phyloP scores from a whole-genome alignment of 2,113 vertebrate genomes.

The Cyanistes caeruleus region DNA sequence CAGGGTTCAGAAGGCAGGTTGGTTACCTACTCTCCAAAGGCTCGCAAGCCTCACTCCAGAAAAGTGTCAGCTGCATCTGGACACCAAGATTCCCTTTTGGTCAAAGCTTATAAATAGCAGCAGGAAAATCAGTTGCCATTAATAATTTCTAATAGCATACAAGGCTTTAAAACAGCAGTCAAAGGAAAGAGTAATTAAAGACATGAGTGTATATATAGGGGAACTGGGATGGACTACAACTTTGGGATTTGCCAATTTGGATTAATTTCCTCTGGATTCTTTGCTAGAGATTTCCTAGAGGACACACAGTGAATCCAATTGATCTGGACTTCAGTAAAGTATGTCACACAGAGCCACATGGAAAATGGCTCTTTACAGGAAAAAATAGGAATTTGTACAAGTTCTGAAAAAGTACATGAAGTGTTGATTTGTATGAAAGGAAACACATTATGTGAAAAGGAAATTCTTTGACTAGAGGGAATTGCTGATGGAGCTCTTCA shows the following conservation, averaged over 20 bases:
- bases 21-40: background rate
- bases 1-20: background rate
- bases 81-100: background rate
- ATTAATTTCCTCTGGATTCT: slow-evolving; percentile 24
- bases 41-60: background rate
- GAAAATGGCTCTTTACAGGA: background rate
- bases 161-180: slow-evolving; percentile 3
- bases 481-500: background rate
- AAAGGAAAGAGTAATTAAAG: slow-evolving; percentile 13
- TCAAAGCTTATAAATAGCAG: background rate
- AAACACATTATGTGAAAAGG: slow-evolving; percentile 29
- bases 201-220: background rate
- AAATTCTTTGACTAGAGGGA: slow-evolving; percentile 27
- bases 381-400: background rate
- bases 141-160: background rate
- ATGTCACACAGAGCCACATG: background rate
- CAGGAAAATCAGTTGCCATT: background rate
- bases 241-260: slow-evolving; percentile 31
- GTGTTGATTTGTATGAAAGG: slow-evolving; percentile 22
- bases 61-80: background rate
- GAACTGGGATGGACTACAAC: background rate
- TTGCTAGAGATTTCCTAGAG: slow-evolving; percentile 38
- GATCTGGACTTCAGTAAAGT: slow-evolving; percentile 10
- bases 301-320: background rate
- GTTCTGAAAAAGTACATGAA: slow-evolving; percentile 4